phyloP scores from a whole-genome alignment of 2,797 vertebrate genomes.

The Parambassis ranga region DNA sequence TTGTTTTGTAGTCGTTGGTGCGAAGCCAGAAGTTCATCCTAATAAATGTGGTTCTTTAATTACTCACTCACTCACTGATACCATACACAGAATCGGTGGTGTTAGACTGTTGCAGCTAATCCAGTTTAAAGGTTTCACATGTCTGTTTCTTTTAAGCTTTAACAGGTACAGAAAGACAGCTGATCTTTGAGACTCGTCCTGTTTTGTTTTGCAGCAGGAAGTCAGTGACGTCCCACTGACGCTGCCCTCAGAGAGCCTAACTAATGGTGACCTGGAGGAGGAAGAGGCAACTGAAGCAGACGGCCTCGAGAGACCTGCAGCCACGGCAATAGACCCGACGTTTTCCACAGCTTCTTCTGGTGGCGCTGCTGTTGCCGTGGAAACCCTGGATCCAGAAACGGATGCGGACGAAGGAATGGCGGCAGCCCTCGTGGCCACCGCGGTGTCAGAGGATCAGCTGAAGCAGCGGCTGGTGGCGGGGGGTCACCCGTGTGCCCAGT shows the following conservation, averaged over 20 bases:
- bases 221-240: constrained; percentile 70
- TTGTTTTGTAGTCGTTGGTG: constrained; percentile 5
- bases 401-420: constrained; percentile 39
- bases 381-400: constrained; percentile 31
- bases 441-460: constrained; percentile 74
- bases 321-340: constrained; percentile 6
- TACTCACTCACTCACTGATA: no score
- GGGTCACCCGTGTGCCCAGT: constrained; percentile 94
- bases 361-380: constrained; percentile 13
- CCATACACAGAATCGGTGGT: background rate
- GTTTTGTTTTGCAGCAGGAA: constrained; percentile 73
- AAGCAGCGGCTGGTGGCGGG: constrained; percentile 85
- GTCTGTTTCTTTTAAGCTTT: no score
- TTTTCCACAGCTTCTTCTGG: constrained; percentile 15
- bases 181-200: background rate
- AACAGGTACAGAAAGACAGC: background rate
- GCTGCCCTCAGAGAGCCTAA: constrained; percentile 59
- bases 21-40: no score
- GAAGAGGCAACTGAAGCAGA: constrained; percentile 59
- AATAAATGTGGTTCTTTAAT: no score
- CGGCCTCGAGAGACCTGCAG: constrained; percentile 14
- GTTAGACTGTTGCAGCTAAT: constrained; percentile 1
- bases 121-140: no score
- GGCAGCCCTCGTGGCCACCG: constrained; percentile 67
- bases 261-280: constrained; percentile 68